Conservation (phyloP, 2,888 invertebrate genomes). For the Habrosyne pyritoides region DNA sequence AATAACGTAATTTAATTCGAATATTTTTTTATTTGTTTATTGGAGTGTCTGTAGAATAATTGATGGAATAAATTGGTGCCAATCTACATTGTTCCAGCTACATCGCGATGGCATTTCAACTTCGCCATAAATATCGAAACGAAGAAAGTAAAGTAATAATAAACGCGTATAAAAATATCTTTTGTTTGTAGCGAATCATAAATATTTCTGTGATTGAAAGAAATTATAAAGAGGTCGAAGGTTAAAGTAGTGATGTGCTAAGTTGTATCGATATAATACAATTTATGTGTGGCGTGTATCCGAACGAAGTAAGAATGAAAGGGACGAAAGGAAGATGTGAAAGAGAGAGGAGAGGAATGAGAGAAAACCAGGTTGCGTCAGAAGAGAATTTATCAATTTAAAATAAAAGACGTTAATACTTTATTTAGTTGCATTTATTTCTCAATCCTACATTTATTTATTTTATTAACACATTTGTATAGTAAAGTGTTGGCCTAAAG, state of each 20-base stretch:
- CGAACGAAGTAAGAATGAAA: too few species aligned
- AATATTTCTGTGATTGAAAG: conserved; percentile 3
- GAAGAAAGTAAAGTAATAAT: not conserved
- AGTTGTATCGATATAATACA: not conserved
- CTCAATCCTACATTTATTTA: too few species aligned
- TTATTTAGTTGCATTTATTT: too few species aligned
- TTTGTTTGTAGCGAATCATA: conserved; percentile 4
- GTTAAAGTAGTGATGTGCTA: not conserved
- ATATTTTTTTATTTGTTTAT: not conserved
- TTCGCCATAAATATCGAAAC: not conserved
- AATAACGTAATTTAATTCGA: too few species aligned
- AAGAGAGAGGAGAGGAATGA: too few species aligned
- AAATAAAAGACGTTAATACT: too few species aligned
- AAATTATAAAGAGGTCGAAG: not conserved
- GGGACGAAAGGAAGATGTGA: too few species aligned
- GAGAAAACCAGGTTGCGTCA: too few species aligned
- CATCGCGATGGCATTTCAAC: not conserved
- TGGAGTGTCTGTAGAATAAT: not conserved
- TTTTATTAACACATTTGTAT: too few species aligned
- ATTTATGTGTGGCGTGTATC: too few species aligned
- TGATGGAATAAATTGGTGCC: not conserved
- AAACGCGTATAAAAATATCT: conserved; percentile 6
- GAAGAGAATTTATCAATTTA: too few species aligned
- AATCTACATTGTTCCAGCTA: not conserved
- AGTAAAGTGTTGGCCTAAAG: too few species aligned